Base-by-base conservation (phyloP, 2,888 invertebrate genomes). In the Mesochorus sp. region DNA sequence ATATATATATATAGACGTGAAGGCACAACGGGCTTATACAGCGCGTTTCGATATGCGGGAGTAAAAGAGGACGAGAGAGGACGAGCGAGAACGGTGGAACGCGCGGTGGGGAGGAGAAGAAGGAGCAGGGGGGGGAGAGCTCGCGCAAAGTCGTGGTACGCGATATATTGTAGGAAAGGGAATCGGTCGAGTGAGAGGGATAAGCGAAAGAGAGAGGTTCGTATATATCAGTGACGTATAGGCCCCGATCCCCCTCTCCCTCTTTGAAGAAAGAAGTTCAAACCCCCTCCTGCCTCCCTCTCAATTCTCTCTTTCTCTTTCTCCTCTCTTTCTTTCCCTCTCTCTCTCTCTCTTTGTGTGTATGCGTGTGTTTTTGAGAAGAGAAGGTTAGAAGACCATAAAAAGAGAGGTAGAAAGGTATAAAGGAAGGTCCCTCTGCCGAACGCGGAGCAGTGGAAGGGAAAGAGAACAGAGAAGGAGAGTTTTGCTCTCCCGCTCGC, bases 401-500 rank as follows among this genome's bases (percentile, higher is more conserved):
- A 78, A 66, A 39, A 55, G 66, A 64, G 42, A 12, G 64, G 71
- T 42, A 37, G 59, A 57, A 34, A 75, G 61, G 61, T 71, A 31
- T n/a, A 28, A 34, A 51, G 39, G 49, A 28, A 51, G 34, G 61
- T 34, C 14, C 44, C 24, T 14, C 19, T 12, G 37, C 4, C 14
- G 39, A 64, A 70, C 57, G 26, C 31, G 47, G 74, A 75, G n/a
- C n/a, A n/a, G n/a, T 70, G 77, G 61, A 80, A 76, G 31, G 74
- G 70, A 72, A 72, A 74, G 66, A 59, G 76, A 61, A 74, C n/a
- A n/a, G n/a, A 59, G 78, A 70, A 74, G 74, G 59, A 72, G 68
- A 79, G 70, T n/a, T 62, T 72, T 71, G 72, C 73, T 76, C n/a
- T n/a, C n/a, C n/a, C n/a, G n/a, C 73, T 76, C 85, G 88, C 85